Percentiles rank a stretch among this genome's conserved stretches.
Evolutionary conservation across 2,888 invertebrate species (phyloP).

Genomic region (Lasioglossum vierecki): DNA sequence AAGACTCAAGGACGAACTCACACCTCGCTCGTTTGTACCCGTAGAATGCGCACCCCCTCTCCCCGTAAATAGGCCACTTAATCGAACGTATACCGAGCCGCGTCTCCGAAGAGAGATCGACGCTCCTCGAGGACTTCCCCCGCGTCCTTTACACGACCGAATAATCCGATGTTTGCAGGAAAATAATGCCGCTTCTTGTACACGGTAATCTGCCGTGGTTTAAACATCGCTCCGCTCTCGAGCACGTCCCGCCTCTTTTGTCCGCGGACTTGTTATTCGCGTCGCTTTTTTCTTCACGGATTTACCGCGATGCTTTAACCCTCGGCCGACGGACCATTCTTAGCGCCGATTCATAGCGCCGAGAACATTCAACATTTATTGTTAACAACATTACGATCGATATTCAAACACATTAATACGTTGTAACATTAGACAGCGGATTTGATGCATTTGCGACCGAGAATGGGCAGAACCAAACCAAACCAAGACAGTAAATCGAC

Average conservation of each 20-base stretch:
- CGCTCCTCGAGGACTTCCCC: background rate
- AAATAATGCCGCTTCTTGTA: conserved; percentile 5
- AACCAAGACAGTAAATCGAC: too few species aligned
- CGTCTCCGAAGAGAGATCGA: background rate
- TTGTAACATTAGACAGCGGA: too few species aligned
- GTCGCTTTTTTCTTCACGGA: background rate
- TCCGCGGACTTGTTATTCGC: background rate
- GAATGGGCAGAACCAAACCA: too few species aligned
- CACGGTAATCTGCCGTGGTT: conserved; percentile 10
- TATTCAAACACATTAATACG: too few species aligned
- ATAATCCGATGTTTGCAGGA: background rate
- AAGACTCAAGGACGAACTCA: conserved; percentile 58
- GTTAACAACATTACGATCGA: too few species aligned
- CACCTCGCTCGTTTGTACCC: conserved; percentile 35
- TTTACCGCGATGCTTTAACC: background rate
- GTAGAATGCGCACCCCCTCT: conserved; percentile 24
- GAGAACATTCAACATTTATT: too few species aligned
- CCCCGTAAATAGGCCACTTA: conserved; percentile 54
- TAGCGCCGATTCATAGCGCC: too few species aligned
- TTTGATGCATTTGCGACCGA: too few species aligned
- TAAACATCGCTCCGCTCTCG: background rate
- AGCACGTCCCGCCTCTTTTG: background rate
- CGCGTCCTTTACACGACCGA: background rate
- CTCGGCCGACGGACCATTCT: background rate
- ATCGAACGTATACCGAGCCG: conserved; percentile 31